Percentiles rank a stretch among this genome's conserved stretches.
Evolutionary conservation across 2,888 invertebrate genomes (phyloP).

Genomic region (Rotaria sp.): DNA sequence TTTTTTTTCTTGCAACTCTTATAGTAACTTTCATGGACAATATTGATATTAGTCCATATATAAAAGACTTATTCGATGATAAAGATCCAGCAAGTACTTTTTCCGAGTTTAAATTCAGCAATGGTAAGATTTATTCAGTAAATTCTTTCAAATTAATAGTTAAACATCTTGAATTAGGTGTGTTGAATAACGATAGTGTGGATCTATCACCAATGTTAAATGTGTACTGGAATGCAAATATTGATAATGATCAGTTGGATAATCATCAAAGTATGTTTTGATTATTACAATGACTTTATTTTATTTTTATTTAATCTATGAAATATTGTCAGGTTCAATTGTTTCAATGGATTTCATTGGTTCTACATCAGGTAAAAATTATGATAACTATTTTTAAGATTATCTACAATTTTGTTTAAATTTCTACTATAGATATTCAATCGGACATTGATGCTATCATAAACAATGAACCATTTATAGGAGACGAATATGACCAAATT

Average conservation of each 20-base stretch:
- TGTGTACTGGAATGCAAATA: no score
- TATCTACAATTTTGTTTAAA: not conserved
- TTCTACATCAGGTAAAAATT: not conserved
- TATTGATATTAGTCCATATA: not conserved
- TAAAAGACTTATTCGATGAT: not conserved
- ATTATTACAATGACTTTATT: not conserved
- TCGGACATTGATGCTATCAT: no score
- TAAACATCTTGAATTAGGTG: not conserved
- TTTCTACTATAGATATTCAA: not conserved
- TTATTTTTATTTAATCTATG: not conserved
- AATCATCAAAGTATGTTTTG: not conserved
- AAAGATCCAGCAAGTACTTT: not conserved
- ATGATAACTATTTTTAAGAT: not conserved
- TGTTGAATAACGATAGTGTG: not conserved
- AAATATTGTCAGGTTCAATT: not conserved
- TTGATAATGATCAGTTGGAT: not conserved
- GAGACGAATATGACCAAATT: not conserved
- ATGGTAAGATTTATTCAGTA: no score
- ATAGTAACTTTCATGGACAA: not conserved
- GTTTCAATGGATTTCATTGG: no score
- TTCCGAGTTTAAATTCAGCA: not conserved
- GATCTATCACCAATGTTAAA: not conserved
- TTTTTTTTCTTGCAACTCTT: not conserved
- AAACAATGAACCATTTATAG: not conserved
- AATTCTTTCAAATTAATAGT: not conserved